Base-by-base conservation (phyloP, 2,888 invertebrate species). In the Ectemnius cavifrons region DNA sequence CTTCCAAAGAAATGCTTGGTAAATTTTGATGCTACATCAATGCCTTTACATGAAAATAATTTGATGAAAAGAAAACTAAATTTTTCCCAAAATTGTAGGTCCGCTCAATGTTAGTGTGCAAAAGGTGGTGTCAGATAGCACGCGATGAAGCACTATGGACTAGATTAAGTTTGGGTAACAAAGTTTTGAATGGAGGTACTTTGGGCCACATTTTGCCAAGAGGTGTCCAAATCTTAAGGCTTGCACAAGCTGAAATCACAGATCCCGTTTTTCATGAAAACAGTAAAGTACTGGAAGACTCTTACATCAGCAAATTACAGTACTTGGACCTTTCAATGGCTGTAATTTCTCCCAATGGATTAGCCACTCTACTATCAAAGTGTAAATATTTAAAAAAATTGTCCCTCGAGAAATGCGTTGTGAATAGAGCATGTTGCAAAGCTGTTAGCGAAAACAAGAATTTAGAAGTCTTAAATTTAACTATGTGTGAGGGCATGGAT, bases 101-200 rank as follows among this genome's bases (percentile, higher is more conserved):
- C 14, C 91, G 91, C 68, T 92, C 92, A 79, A 92, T 92, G 77
- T 89, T 91, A 70, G 93, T 94, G 20, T 93, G 93, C 81, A 91
- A 89, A 88, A 93, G 97, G 81, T 97, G 97, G 94, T 93, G 95
- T 87, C 92, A 95, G 79, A 93, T 98, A 75, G 94, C 95, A 2
- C 94, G 94, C 66, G 97, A 98, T 89, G 97, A 97, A 86, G 95
- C 95, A 0, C 91, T 98, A 0, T 98, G 98, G 98, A 94, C 95
- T 57, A 92, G 97, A 18, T 91, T 98, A 77, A 97, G 98, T 89
- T 91, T 97, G 18, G 95, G 96, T 8, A 93, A 94, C 74, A 94
- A 94, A 82, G 93, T 94, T 0, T 87, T 98, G 8, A 91, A 92
- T 16, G 92, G 93, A 13, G 95, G 95, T 58, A 94, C 95, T 0